Evolutionary conservation across 2,113 vertebrate genomes (phyloP), one percentile per base, ranked within the genome.

Genomic region (Oryzias woworae): DNA sequence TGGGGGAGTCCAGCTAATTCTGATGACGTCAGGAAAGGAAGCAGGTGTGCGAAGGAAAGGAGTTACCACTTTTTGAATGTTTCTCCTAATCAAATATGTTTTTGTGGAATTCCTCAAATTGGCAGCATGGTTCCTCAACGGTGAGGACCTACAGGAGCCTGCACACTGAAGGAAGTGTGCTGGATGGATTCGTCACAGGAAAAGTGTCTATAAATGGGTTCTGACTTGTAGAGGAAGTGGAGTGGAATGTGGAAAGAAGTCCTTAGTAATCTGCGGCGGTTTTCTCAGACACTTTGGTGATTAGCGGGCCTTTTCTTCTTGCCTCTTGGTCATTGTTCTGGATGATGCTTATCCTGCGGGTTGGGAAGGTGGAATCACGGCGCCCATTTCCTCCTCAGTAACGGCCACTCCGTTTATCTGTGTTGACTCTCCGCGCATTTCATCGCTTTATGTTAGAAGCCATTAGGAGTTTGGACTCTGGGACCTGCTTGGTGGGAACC

Each of bases 331-430:
- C 79, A 91, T 90, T 91, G 85, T 91, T 89, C 82, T 73, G 58
- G 67, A 58, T 70, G 12, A 63, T 73, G 74, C 64, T 82, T 75
- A 64, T 87, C 68, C 85, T 82, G 78, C 44, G 59, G 60, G 62
- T 63, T 53, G 28, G 26, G 55, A 75, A 57, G 87, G 88, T 75
- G 75, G 82, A 81, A 79, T 69, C 67, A 61, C 22, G 49, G 36
- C 74, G 62, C 75, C 75, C 68, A 84, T 89, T 91, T 92, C 88
- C 91, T 91, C 36, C 42, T 7, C 66, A 77, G 79, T 80, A 52
- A 79, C 43, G 69, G 69, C 80, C 49, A 80, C 44, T 68, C 68
- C 16, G 45, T 71, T 83, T 87, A 87, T 91, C 75, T 75, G 49
- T 78, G 71, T 81, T 87, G 87, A 82, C 67, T 79, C 80, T 82